Conservation (phyloP, 2,113 vertebrate genomes). For the Lophochroa leadbeateri region DNA sequence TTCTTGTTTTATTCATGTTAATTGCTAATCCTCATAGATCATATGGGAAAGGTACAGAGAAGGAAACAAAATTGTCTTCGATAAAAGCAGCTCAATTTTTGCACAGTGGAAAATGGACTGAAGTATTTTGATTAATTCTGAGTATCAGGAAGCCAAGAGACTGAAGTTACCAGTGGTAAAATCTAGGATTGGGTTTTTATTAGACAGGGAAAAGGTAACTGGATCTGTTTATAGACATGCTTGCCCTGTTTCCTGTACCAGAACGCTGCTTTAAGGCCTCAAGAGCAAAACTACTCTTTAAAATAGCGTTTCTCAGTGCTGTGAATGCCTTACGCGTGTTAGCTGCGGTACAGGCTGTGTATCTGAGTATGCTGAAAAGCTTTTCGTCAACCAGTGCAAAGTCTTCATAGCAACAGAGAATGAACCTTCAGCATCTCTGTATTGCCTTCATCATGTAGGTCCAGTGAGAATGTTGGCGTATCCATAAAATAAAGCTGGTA, state of each 20-base stretch:
- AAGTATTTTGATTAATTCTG: not conserved
- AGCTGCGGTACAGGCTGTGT: rapidly evolving
- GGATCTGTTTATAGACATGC: not conserved
- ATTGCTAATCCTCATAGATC: not conserved
- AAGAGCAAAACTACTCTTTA: not conserved
- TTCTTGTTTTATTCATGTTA: not conserved
- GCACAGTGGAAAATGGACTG: not conserved
- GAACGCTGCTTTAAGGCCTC: not conserved
- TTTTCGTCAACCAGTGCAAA: not conserved
- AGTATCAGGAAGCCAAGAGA: not conserved
- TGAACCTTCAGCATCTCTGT: not conserved
- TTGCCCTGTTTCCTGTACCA: not conserved
- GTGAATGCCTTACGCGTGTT: not conserved
- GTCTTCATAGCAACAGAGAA: not conserved
- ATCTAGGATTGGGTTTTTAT: not conserved
- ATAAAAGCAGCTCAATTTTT: not conserved
- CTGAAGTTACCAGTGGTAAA: not conserved
- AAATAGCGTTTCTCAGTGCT: not conserved
- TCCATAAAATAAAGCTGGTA: not conserved
- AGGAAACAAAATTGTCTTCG: not conserved
- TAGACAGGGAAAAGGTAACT: not conserved
- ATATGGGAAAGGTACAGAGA: not conserved
- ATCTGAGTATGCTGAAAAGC: not conserved
- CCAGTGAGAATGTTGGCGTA: not conserved
- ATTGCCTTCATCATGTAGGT: not conserved